These are phyloP conservation scores for Oophaga pumilio DNA, from an alignment of 2,113 vertebrate genomes.

Conservation along the genomic window DNA sequence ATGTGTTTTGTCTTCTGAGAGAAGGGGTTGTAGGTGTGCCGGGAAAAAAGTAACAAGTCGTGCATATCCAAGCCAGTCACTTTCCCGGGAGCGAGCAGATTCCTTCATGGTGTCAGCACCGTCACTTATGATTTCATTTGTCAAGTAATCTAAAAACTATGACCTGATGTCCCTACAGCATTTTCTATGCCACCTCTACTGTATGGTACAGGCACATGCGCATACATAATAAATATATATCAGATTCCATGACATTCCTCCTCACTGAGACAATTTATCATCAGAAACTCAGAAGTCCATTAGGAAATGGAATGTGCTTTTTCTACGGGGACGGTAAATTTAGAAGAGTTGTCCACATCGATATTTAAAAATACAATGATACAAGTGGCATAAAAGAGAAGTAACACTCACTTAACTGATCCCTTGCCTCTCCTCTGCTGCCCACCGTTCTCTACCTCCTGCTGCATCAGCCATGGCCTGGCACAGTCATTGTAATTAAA, in stretches of 20 bases:
- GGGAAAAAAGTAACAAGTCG: conserved; percentile 77
- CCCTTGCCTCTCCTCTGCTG: no score
- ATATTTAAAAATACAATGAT: no score
- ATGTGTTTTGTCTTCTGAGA: conserved; percentile 91
- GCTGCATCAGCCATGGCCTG: no score
- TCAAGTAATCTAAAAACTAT: conserved; percentile 33
- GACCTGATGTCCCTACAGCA: background rate
- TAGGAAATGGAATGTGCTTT: background rate
- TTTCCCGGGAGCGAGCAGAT: conserved; percentile 36
- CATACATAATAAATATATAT: background rate
- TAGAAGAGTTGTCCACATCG: no score
- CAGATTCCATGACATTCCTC: background rate
- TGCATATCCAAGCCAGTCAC: conserved; percentile 58
- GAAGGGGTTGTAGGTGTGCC: conserved; percentile 85
- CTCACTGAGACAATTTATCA: conserved; percentile 2
- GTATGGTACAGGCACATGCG: background rate
- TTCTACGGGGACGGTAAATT: background rate
- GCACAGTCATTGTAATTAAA: no score
- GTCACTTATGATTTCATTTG: conserved; percentile 45
- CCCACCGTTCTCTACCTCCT: no score
- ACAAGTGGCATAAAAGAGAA: no score
- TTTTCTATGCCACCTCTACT: background rate
- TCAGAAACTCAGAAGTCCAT: background rate
- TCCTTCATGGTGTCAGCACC: conserved; percentile 9
- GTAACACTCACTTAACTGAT: no score